Evolutionary conservation across 92 coral and sea anemone genomes (phyloP).

Genomic region (Phymanthus crucifer): DNA sequence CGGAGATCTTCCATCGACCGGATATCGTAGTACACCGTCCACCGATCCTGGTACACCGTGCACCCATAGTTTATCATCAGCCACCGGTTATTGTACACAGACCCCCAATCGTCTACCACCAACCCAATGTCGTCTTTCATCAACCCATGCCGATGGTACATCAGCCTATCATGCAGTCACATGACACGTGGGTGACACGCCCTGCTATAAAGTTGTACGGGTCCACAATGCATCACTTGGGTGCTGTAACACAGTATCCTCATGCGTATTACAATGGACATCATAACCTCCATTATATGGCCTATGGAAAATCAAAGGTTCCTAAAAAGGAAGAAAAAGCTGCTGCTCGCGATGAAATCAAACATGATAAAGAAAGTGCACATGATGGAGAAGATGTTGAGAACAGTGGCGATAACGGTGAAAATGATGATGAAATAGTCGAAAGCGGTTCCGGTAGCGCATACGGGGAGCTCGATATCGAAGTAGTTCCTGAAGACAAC

Average conservation of each 20-base stretch:
- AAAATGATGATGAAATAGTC: conserved; percentile 16
- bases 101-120: conserved; percentile 94
- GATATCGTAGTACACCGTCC: conserved; percentile 95
- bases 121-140: conserved; percentile 82
- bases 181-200: conserved; percentile 75
- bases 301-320: conserved; percentile 78
- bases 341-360: conserved; percentile 42
- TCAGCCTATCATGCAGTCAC: conserved; percentile 78
- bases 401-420: conserved; percentile 1
- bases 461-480: conserved; percentile 48
- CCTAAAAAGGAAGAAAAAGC: conserved; percentile 59
- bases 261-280: conserved; percentile 73
- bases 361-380: conserved; percentile 8
- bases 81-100: conserved; percentile 94
- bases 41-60: conserved; percentile 92
- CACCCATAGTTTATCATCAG: conserved; percentile 92
- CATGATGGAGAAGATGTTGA: not conserved
- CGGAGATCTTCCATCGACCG: conserved; percentile 95
- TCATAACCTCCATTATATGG: conserved; percentile 60
- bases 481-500: conserved; percentile 29
- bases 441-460: conserved; percentile 18
- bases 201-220: conserved; percentile 57
- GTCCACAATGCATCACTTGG: conserved; percentile 59
- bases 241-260: conserved; percentile 62
- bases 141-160: conserved; percentile 84